Evolutionary conservation across 1,140 invertebrate genomes (phyloP), one percentile per base, ranked within the genome.

Genomic region (Nasonia longicornis): DNA sequence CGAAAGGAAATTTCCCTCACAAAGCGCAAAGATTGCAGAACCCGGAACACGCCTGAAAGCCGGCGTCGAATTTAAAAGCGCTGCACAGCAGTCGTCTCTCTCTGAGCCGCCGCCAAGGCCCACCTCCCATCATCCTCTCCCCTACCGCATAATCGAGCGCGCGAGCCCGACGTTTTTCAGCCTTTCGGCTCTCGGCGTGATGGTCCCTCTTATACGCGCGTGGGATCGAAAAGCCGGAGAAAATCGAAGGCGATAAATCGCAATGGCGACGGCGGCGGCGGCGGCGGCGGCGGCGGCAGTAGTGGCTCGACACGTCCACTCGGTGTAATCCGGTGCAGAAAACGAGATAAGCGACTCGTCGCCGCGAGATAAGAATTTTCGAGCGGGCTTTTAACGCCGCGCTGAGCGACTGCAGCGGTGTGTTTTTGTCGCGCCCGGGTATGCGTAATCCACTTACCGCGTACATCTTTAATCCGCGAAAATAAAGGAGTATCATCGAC

Each of bases 191-290:
- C n/a, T 76, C n/a, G 26, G 48, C 2, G 11, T 8, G n/a, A 16
- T 72, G 38, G 38, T 0, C 38, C 38, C 48, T 58, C 20, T 58
- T 58, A 35, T 63, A 29, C 63, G n/a, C 22, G 64, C 63, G 63
- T 20, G 42, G 29, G 45, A 78, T 52, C 58, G 22, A 58, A 58
- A 58, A 58, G 52, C 52, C 52, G 11, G 66, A 20, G 66, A 71
- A 77, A 81, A 77, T 76, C 80, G 48, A 77, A 71, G 48, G 11
- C 80, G 74, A 81, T 75, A 75, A 81, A 81, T 80, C 78, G 66
- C 26, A 11, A 11, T 2, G 22, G 14, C 26, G 10, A n/a, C n/a
- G n/a, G n/a, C n/a, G n/a, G n/a, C 29, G 22, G 14, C 26, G 8
- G 72, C 10, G 26, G n/a, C 38, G 31, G 31, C 31, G 31, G 31